phyloP scores from a whole-genome alignment of 2,113 vertebrate genomes.

The Fulmarus glacialis region DNA sequence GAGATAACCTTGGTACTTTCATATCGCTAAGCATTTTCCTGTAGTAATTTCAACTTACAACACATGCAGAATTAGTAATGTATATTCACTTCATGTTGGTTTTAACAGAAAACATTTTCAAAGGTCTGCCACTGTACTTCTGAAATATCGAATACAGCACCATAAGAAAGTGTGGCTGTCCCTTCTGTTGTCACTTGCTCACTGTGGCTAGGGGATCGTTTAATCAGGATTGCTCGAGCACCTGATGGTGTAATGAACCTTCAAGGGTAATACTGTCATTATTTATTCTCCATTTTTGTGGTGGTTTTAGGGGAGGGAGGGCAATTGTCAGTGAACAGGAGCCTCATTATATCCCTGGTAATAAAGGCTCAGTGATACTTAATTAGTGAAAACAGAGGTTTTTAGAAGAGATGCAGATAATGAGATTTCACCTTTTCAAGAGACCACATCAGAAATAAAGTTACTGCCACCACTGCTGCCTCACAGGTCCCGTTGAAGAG shows the following conservation, averaged over 20 bases:
- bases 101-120: background rate
- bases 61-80: background rate
- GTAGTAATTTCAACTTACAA: background rate
- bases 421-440: background rate
- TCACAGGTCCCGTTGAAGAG: background rate
- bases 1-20: background rate
- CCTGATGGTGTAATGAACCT: background rate
- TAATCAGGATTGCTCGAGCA: background rate
- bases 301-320: background rate
- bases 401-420: background rate
- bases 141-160: background rate
- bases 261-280: background rate
- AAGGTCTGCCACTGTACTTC: background rate
- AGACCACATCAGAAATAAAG: background rate
- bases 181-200: background rate
- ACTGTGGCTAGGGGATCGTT: fast-evolving
- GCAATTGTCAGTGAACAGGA: background rate
- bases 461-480: background rate
- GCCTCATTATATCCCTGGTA: background rate
- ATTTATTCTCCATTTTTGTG: background rate
- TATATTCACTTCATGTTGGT: background rate
- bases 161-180: background rate
- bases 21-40: background rate
- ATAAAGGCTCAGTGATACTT: background rate
- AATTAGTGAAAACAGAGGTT: background rate